Conservation (phyloP, 2,888 invertebrate genomes). For the Apocheima hispidaria region DNA sequence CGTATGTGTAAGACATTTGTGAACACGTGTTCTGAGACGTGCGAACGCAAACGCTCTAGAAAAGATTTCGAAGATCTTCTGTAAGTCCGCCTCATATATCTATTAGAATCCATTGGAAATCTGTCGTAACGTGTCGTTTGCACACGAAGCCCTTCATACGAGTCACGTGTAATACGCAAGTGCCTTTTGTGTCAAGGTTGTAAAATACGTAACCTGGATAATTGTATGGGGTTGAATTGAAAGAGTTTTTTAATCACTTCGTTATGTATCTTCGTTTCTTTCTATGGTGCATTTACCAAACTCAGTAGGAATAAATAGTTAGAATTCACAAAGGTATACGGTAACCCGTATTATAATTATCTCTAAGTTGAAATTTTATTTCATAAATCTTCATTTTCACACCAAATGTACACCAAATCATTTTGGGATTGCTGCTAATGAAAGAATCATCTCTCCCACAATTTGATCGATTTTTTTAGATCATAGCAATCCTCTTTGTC, state of each 20-base stretch:
- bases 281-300: too few species aligned
- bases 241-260: conserved; percentile 2
- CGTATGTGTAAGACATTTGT: conserved; percentile 1
- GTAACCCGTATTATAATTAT: too few species aligned
- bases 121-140: conserved; percentile 5
- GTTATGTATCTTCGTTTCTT: not conserved
- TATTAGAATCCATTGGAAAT: conserved; percentile 4
- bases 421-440: too few species aligned
- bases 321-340: too few species aligned
- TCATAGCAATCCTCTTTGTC: not conserved
- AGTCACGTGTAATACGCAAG: conserved; percentile 31
- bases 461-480: not conserved
- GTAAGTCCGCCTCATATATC: conserved; percentile 13
- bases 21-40: not conserved
- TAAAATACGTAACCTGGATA: conserved; percentile 24
- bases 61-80: not conserved
- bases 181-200: conserved; percentile 42
- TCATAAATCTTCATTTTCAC: too few species aligned
- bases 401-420: too few species aligned
- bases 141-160: conserved; percentile 37
- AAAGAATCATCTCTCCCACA: not conserved
- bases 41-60: not conserved
- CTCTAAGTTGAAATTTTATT: too few species aligned
- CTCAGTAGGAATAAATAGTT: too few species aligned
- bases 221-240: conserved; percentile 6